Evolutionary conservation across 2,888 invertebrate genomes (phyloP), one percentile per base, ranked within the genome.

Genomic region (Smittia sp.): DNA sequence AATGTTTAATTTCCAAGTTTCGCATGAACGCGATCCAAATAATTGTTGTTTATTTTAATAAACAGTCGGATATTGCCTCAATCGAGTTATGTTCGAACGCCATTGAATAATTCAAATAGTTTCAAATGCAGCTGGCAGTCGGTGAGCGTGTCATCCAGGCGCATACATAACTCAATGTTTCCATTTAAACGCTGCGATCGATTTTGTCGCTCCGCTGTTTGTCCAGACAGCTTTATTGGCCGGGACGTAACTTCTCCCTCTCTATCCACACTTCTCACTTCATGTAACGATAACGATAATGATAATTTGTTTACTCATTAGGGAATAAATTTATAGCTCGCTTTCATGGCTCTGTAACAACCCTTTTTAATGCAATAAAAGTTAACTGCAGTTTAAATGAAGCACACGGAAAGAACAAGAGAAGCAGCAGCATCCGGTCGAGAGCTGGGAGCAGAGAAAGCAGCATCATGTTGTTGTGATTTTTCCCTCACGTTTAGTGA

Each of bases 281-380:
- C 58, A 22, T 58, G 58, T 58, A 58, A 58, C 20, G 22, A 22
- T 58, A 58, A 58, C n/a, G 58, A 58, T 58, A 58, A 58, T 22
- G 58, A 58, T 58, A 63, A 63, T 63, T 63, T 63, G 63, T 63
- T 63, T 27, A 63, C 25, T 63, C 63, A 63, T 63, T 63, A 63
- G 27, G 63, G 63, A 63, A 27, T 27, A 13, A 63, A 63, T 63
- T 63, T 63, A 63, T 25, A n/a, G 63, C 25, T 1, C 25, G n/a
- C 15, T 25, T 63, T 25, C 25, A 27, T 63, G 25, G 25, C 58
- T 58, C 58, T n/a, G 27, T 63, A 63, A 27, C 27, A 24, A 63
- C 63, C 63, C 63, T 63, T 63, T 63, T 63, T 13, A 63, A 63
- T 63, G 63, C 63, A 63, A 63, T 63, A 63, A 63, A 63, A 63